These are phyloP conservation scores for Chiloscyllium punctatum DNA, from an alignment of 2,797 vertebrate genomes.

Conservation along the genomic window DNA sequence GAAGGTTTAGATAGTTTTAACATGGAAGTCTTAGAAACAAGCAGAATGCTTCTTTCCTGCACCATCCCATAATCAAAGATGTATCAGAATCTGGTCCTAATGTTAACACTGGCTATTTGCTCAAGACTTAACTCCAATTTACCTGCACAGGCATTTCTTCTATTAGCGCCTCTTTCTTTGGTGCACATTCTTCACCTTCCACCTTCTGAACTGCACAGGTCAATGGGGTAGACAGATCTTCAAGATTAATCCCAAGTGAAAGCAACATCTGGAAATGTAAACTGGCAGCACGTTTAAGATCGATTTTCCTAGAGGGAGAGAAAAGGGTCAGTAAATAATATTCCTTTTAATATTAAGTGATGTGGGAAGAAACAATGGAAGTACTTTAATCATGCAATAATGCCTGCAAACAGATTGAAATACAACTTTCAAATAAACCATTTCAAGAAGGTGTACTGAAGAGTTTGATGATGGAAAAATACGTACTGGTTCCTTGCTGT, in stretches of 20 bases:
- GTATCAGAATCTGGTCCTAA: neutral
- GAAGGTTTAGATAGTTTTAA: neutral
- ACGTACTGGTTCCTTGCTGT: neutral
- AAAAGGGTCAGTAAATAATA: neutral
- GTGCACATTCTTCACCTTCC: neutral
- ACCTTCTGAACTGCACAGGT: neutral
- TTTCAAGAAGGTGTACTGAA: neutral
- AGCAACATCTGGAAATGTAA: neutral
- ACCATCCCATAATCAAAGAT: neutral
- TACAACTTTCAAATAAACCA: neutral
- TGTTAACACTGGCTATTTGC: neutral
- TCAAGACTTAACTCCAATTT: neutral
- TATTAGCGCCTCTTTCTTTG: neutral
- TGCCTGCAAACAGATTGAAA: neutral
- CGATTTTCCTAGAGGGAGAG: neutral
- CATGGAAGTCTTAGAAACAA: neutral
- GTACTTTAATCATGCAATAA: neutral
- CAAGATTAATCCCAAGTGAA: neutral
- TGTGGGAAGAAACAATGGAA: neutral
- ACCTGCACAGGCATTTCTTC: neutral
- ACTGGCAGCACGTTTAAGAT: neutral
- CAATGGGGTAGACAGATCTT: neutral
- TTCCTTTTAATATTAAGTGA: neutral
- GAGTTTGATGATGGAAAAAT: neutral
- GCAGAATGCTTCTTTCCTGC: neutral